A percentile compares a stretch with the other conserved stretches of the same genome.
phyloP scores from a whole-genome alignment of 2,888 invertebrate genomes.

The Aphodius sticticus region DNA sequence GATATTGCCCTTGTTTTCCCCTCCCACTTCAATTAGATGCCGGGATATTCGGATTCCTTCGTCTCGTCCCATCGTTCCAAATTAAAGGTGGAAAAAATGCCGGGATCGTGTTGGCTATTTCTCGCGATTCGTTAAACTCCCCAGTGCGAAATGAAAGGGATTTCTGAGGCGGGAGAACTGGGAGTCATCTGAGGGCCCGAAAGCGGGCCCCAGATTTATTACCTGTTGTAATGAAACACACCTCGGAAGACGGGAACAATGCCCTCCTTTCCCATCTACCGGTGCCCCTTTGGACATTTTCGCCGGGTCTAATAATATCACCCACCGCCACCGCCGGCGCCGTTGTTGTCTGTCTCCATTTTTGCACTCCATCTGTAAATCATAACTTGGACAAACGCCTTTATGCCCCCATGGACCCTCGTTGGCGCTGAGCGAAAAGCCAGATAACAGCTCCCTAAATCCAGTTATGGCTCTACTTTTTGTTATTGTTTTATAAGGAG shows the following conservation, averaged over 20 bases:
- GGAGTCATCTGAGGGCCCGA: neutral
- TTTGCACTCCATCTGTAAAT: constrained; percentile 4
- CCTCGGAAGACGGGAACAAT: neutral
- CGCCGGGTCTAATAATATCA: neutral
- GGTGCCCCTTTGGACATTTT: neutral
- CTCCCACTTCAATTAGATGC: neutral
- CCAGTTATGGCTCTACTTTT: neutral
- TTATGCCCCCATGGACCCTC: neutral
- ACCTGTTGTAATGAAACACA: constrained; percentile 26
- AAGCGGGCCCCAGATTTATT: constrained; percentile 22
- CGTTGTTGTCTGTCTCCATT: neutral
- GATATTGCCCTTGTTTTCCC: neutral
- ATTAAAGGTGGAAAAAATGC: constrained; percentile 4
- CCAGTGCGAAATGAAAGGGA: neutral
- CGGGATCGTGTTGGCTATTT: neutral
- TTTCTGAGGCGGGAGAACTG: neutral
- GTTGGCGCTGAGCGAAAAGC: neutral
- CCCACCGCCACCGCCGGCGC: neutral
- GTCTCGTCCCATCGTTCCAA: neutral
- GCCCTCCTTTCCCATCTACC: constrained; percentile 4
- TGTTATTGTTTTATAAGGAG: constrained; percentile 4
- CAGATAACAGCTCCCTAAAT: neutral
- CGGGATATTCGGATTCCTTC: neutral
- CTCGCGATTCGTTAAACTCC: neutral
- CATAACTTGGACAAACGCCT: constrained; percentile 4